Base-by-base conservation (phyloP, 2,113 vertebrate species). In the Pandion haliaetus region DNA sequence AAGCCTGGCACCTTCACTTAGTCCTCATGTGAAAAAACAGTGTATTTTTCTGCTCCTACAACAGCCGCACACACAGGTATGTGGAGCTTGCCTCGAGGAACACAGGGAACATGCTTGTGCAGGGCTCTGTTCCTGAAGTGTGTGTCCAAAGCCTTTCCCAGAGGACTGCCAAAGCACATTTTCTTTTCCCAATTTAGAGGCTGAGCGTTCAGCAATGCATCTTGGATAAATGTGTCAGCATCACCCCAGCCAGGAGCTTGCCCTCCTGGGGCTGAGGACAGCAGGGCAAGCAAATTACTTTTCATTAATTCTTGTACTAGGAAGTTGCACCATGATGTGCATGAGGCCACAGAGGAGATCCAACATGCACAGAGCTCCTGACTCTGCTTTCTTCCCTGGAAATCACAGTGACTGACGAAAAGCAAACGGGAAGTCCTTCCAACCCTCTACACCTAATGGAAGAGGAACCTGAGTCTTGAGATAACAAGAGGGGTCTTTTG, bases 381-480 rank as follows among this genome's bases (percentile, higher is more conserved):
- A 28, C 49, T 70, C 65, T 12, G 29, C 11, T 86, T 49, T 29
- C 36, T 44, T 21, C 59, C 45, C 63, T 70, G 49, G 74, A 70
- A 86, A 90, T 44, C 14, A 14, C 36, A 32, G 5, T 0, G 0
- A 12, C 32, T 12, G 9, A 50, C 63, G 40, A 38, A 38, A 91
- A 44, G 0, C 0, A 3, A 67, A 29, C 0, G 2, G 12, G 29
- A 59, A 82, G n/a, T 15, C 31, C 55, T 85, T 42, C 70, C n/a
- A 31, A 3, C 6, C 38, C 29, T 42, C 40, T 11, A 0, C 1
- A 4, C 12, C 10, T 15, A 19, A 32, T 1, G 1, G 61, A 49
- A 61, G 47, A 18, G 25, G 14, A 66, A 36, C 11, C 12, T 34
- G 45, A n/a, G 36, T 25, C 17, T 38, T 19, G 40, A 67, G 38